Evolutionary conservation across 1,140 invertebrate species (phyloP), one percentile per base, ranked within the genome.

Genomic region (Camponotus floridanus): DNA sequence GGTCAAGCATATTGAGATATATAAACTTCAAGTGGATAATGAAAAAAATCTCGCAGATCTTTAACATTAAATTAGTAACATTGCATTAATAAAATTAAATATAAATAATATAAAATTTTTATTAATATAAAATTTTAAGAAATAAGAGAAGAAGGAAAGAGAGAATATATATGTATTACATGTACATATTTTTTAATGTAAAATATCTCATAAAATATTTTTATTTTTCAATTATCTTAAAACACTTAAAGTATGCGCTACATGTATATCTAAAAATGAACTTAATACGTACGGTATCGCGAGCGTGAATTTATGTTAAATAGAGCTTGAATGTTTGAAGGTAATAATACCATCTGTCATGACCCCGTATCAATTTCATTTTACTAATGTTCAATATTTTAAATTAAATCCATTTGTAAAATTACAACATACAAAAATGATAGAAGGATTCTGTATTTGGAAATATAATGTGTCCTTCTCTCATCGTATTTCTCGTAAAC

Each of bases 1-100:
- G 91, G 90, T 85, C 79, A 42, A n/a, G 57, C 73, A 9, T 85
- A 39, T 59, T 31, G 11, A 59, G 39, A 39, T 59, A 39, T 39
- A 39, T 7, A n/a, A 59, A n/a, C n/a, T 76, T 13, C 39, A 9
- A 74, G 36, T 9, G 18, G 8, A 21, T 15, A 9, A 6, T 26
- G 33, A 74, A 74, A 36, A 45, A 51, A 33, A 26, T 9, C 2
- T 15, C 4, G 6, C 26, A 6, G 15, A 6, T n/a, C 9, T 73
- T 36, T 57, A 45, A 70, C 45, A 31, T 15, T 45, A 45, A 45
- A 45, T 45, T 45, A 45, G 4, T 48, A 13, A 48, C 3, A 48
- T 48, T 48, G 42, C 11, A 11, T 45, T 3, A 11, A 45, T 45
- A 45, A 45, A 45, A 45, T 0, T 11, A 45, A 42, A 45, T 45